Conservation (phyloP, 2,113 vertebrate genomes). For the Micronycteris hirsuta region DNA sequence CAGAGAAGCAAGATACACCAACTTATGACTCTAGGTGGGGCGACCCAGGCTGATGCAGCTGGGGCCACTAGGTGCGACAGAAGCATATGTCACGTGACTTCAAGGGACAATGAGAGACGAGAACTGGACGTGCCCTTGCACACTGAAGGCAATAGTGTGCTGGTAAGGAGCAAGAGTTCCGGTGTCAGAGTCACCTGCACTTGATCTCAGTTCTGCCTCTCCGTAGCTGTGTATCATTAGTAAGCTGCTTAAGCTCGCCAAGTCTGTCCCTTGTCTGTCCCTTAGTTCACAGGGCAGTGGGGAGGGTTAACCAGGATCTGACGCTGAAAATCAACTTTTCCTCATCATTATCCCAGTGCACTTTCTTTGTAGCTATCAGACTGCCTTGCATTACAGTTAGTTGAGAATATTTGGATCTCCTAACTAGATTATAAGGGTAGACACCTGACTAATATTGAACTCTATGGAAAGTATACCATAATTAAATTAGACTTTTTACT, state of each 20-base stretch:
- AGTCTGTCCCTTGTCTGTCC: not conserved
- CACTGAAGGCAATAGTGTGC: rapidly evolving
- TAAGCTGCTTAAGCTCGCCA: not conserved
- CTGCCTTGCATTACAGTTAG: not conserved
- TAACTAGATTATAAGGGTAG: not conserved
- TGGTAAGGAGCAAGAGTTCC: not conserved
- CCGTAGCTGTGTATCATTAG: not conserved
- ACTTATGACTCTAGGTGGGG: not conserved
- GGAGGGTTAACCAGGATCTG: not conserved
- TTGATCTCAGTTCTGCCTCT: not conserved
- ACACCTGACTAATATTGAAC: not conserved
- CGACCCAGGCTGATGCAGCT: not conserved
- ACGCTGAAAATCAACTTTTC: not conserved
- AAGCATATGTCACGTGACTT: not conserved
- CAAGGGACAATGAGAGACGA: not conserved
- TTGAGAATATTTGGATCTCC: not conserved
- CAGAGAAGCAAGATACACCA: not conserved
- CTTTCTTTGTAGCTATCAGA: not conserved
- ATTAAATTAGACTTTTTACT: not conserved
- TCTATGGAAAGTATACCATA: not conserved
- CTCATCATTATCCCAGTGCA: not conserved
- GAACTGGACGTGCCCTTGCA: not conserved
- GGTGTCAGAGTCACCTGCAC: not conserved
- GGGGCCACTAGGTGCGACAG: not conserved
- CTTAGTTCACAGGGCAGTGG: not conserved